A percentile compares a stretch with the other conserved stretches of the same genome.
phyloP scores from a whole-genome alignment of 2,113 vertebrate genomes.

The Lagopus leucura region DNA sequence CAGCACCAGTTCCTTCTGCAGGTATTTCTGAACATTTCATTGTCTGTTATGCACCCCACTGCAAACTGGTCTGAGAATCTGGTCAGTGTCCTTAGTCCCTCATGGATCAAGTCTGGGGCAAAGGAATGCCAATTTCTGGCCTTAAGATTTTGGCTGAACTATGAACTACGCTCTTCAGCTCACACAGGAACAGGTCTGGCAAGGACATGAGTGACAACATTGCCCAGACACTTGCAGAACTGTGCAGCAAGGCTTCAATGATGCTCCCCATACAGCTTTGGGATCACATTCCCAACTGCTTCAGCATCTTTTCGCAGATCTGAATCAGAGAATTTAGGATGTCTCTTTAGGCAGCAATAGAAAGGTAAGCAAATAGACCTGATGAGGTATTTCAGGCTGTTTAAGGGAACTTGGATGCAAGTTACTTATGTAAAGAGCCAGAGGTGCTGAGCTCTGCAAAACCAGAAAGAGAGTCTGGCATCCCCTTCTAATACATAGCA shows the following conservation, averaged over 20 bases:
- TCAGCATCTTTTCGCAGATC: neutral
- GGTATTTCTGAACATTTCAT: neutral
- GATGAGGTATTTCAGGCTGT: conserved; percentile 62
- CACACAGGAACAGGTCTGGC: neutral
- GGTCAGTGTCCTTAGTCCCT: neutral
- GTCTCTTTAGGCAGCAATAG: neutral
- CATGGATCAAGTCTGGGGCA: neutral
- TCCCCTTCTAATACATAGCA: conserved; percentile 29
- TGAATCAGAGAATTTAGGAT: neutral
- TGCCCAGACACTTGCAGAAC: rapidly evolving
- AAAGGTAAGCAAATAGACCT: neutral
- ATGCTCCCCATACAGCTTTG: neutral
- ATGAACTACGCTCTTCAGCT: neutral
- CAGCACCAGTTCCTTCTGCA: neutral
- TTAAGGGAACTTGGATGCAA: conserved; percentile 52
- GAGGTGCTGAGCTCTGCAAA: conserved; percentile 54
- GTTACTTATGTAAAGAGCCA: conserved; percentile 52
- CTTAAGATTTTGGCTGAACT: neutral
- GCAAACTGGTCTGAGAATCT: neutral
- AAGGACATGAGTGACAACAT: neutral
- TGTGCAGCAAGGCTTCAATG: neutral
- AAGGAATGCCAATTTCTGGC: neutral
- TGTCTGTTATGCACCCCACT: neutral
- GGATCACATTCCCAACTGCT: neutral
- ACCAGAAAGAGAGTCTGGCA: neutral